Conservation (phyloP, 35 echinoderm and acorn worm species). For the Heliocidaris erythrogramma region DNA sequence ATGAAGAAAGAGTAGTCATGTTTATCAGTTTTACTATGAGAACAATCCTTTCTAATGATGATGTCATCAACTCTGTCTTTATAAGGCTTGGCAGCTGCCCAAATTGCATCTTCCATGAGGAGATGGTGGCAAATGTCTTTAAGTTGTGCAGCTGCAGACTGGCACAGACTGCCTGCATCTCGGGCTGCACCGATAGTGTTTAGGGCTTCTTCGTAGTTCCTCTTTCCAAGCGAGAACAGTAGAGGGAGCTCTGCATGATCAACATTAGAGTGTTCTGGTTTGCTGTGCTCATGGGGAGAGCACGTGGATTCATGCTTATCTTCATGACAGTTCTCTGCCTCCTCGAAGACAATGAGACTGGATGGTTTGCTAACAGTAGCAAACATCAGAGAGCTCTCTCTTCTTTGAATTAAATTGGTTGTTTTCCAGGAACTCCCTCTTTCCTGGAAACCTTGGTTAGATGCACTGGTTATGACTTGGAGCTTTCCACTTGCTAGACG, state of each 20-base stretch:
- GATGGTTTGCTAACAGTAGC: background rate
- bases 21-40: background rate
- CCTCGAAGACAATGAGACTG: background rate
- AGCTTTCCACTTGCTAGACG: constrained; percentile 37
- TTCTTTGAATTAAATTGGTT: background rate
- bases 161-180: constrained; percentile 29
- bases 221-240: constrained; percentile 49
- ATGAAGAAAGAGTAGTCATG: background rate
- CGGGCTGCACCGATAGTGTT: constrained; percentile 38
- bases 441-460: background rate
- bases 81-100: constrained; percentile 62
- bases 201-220: constrained; percentile 38
- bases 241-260: constrained; percentile 52
- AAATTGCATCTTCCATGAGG: constrained; percentile 60
- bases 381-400: background rate
- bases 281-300: background rate
- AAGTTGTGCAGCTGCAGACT: constrained; percentile 52
- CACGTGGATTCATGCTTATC: background rate
- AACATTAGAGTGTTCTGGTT: background rate
- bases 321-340: background rate
- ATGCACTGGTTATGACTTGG: background rate
- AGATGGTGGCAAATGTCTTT: constrained; percentile 47
- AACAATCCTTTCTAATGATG: constrained; percentile 56
- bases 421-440: background rate
- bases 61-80: constrained; percentile 60